These are phyloP conservation scores for Caenorhabditis macrosperma DNA, from an alignment of 2,888 invertebrate species.

Conservation along the genomic window DNA sequence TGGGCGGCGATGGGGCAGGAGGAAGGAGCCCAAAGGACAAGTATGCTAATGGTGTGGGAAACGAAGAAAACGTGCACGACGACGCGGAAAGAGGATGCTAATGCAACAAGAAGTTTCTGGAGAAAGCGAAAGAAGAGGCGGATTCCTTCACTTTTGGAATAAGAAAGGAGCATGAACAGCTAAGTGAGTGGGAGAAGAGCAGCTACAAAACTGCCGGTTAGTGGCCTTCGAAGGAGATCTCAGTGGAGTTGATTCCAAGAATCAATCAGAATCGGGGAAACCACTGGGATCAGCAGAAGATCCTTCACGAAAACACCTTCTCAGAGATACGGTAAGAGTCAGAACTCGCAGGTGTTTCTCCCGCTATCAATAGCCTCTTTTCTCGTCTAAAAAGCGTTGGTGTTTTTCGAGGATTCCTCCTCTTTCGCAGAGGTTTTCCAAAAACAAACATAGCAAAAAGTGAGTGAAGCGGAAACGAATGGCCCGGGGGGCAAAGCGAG, in stretches of 20 bases:
- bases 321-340: too few relatives aligned
- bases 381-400: background rate
- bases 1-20: background rate
- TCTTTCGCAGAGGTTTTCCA: too few relatives aligned
- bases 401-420: background rate
- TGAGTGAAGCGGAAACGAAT: slow-evolving; percentile 41
- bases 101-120: slow-evolving; percentile 37
- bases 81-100: slow-evolving; percentile 37
- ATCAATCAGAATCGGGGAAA: too few relatives aligned
- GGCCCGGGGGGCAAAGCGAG: background rate
- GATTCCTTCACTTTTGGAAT: slow-evolving; percentile 32
- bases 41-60: slow-evolving; percentile 51
- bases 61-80: slow-evolving; percentile 14
- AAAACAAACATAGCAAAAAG: slow-evolving; percentile 24
- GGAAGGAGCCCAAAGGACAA: slow-evolving; percentile 16
- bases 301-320: too few relatives aligned
- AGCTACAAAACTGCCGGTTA: too few relatives aligned
- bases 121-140: too few relatives aligned
- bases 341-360: too few relatives aligned
- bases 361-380: too few relatives aligned
- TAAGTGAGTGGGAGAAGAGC: slow-evolving; percentile 8
- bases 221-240: too few relatives aligned
- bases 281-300: too few relatives aligned
- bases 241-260: too few relatives aligned
- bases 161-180: slow-evolving; percentile 23